Evolutionary conservation across 2,888 invertebrate genomes (phyloP).

Genomic region (Andrena trimmerana): DNA sequence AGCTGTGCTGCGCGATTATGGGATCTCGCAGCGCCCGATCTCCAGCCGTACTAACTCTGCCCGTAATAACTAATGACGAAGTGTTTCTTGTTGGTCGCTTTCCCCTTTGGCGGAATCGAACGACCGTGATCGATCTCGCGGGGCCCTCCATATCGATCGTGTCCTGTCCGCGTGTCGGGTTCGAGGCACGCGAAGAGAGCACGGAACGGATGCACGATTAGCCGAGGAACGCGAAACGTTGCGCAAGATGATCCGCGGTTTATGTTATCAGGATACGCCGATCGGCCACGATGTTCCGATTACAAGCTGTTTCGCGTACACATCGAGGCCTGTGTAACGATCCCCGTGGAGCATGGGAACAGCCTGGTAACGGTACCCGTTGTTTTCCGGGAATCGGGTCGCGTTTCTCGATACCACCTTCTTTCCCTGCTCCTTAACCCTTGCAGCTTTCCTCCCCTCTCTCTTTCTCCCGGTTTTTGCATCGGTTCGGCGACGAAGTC

Average conservation of each 20-base stretch:
- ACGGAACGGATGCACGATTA: constrained; percentile 44
- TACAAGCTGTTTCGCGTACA: constrained; percentile 35
- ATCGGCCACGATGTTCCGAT: constrained; percentile 58
- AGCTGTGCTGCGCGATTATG: too few relatives aligned
- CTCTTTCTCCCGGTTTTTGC: not conserved
- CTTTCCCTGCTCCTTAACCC: not conserved
- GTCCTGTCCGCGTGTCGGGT: not conserved
- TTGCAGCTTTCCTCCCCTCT: not conserved
- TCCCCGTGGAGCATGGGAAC: constrained; percentile 54
- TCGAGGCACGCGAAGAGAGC: constrained; percentile 7
- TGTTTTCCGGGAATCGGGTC: constrained; percentile 64
- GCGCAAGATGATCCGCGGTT: constrained; percentile 56
- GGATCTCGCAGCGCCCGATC: too few relatives aligned
- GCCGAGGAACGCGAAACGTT: constrained; percentile 49
- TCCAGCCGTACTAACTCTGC: not conserved
- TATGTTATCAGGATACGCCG: constrained; percentile 44
- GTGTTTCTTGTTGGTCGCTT: not conserved
- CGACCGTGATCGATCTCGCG: constrained; percentile 38
- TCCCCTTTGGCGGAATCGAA: constrained; percentile 2
- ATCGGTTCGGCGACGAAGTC: constrained; percentile 17
- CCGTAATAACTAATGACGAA: not conserved
- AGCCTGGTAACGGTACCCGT: constrained; percentile 58
- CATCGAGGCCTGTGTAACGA: constrained; percentile 29
- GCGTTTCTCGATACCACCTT: constrained; percentile 37
- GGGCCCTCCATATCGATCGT: constrained; percentile 3